Base-by-base conservation (phyloP, 2,113 vertebrate species). In the Callospermophilus lateralis region DNA sequence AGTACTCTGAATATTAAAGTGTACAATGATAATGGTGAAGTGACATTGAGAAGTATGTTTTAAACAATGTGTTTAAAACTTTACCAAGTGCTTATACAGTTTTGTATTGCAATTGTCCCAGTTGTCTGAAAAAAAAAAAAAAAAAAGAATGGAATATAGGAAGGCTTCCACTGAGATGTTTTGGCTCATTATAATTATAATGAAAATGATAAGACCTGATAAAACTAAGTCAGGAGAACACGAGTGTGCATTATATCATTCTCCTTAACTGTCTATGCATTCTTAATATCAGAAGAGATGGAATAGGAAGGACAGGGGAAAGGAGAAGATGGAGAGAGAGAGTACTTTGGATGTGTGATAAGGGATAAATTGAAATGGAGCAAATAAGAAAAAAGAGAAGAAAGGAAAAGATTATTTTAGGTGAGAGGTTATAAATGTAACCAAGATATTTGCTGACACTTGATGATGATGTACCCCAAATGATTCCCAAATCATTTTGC, bases 21-120 rank as follows among this genome's bases (percentile, higher is more conserved):
- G 61, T 22, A 17, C 58, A 55, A 91, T 92, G 42, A 89, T 79
- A 95, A 94, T 79, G 48, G 32, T 45, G 39, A 84, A 32, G 51
- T 2, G 5, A 87, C 26, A 74, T 51, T 77, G 39, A 83, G 53
- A 93, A n/a, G 24, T 65, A 1, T 86, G 45, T 94, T 93, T 78
- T 53, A 86, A 94, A 87, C 45, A 48, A 15, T 34, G 48, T 45
- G 12, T 81, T 92, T 80, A 84, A 89, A 65, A 89, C 30, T 53
- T 63, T 26, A 37, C 26, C n/a, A 91, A 73, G 10, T 37, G 48
- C 8, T 93, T 87, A 30, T 48, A 45, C 72, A 30, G 12, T 37
- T 72, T 84, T 84, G 55, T 45, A 72, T 79, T 24, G 58, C 80
- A 72, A 30, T 3, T 32, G 34, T 84, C 53, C 76, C 15, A 4